Base-by-base conservation (phyloP, 2,113 vertebrate species). In the Alethe diademata region DNA sequence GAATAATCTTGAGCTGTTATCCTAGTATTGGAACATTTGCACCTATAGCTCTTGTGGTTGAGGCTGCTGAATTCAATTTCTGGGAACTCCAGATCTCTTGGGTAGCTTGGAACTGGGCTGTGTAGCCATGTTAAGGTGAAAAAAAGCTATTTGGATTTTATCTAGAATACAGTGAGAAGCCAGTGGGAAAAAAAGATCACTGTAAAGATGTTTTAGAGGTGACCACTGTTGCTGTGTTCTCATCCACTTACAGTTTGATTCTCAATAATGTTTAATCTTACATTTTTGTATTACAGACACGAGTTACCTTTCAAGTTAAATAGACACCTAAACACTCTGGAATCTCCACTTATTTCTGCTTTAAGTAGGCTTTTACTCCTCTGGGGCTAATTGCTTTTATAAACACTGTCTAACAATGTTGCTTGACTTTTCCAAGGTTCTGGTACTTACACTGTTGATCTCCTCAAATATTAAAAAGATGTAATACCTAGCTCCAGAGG, bases 391-490 rank as follows among this genome's bases (percentile, higher is more conserved):
- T 92, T 86, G 76, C 86, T 92, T 92, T 74, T 92, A 78, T 64
- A 94, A 96, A 93, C 76, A 88, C 64, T 84, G 48, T 78, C 23
- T 60, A 62, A 80, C 40, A 64, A 29, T 16, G 22, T 93, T 92
- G 69, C 76, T 84, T 81, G 89, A 81, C 73, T 93, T 95, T 95
- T 95, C 78, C 70, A 78, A 73, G 54, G 23, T 13, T 83, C 92
- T 87, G 33, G 38, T 86, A 88, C 74, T 92, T 94, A 79, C 64
- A 71, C 58, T 88, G 71, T 86, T 95, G 91, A 93, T 95, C 92
- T 94, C 74, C 47, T 93, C 70, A 93, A 86, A 72, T 61, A 85
- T 58, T 91, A 73, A 57, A 73, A 90, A 80, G 48, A 57, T 43
- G 19, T 88, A 88, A 88, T 79, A 79, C 74, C 40, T 73, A 62